Evolutionary conservation across 2,888 invertebrate species (phyloP), one percentile per base, ranked within the genome.

Genomic region (Cataglyphis rosenhaueri): DNA sequence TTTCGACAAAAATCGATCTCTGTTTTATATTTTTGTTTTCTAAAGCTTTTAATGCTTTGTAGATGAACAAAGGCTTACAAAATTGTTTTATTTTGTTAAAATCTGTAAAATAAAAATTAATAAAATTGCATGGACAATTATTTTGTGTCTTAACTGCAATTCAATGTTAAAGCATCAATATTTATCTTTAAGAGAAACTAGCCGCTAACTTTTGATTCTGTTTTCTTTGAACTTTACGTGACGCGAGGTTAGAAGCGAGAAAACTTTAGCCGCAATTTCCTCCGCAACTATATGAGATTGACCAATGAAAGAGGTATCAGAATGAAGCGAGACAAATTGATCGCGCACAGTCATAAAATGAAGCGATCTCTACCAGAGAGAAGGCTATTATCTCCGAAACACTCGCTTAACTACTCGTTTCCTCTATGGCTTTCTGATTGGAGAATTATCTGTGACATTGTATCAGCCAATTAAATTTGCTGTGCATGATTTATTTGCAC

Each of bases 281-380:
- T 55, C 59, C 59, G 71, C 70, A 78, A 78, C 78, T 79, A 15
- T 18, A 35, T 35, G 44, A 73, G 44, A 71, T 79, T 79, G 78
- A 61, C 44, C 78, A 73, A 68, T 79, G 71, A 71, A 79, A 71
- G 35, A 61, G 44, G 21, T 71, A 79, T 79, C 78, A 73, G 44
- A 79, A 48, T 73, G 59, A 79, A 71, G 44, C 44, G 73, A 79
- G 73, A 79, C 59, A 79, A 79, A 79, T 79, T 71, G 78, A 79
- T 79, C 59, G 32, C 71, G 25, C 44, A 44, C 21, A 44, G 44
- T 79, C 59, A 48, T 61, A 59, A 79, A 79, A 79, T 25, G 21
- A 79, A 79, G 44, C 71, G 73, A 79, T 71, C 44, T 44, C 35
- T 32, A 25, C 78, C 18, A 65, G 52, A 68, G 15, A 57, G 35